Evolutionary conservation across 2,113 vertebrate genomes (phyloP).

Genomic region (Hystrix cristata): DNA sequence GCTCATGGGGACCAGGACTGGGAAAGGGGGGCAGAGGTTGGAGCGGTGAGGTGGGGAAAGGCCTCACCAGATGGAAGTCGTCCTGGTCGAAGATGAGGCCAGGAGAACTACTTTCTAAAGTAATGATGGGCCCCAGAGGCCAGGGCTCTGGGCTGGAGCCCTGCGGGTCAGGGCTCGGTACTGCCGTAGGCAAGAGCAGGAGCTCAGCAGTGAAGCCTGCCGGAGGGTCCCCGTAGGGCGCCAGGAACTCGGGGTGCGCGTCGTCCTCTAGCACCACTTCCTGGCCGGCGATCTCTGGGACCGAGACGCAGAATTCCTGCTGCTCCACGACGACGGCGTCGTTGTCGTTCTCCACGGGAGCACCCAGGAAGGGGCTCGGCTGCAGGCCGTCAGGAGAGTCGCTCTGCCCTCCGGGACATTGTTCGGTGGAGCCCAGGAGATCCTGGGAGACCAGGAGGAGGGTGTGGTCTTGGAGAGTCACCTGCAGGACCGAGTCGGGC

Average conservation of each 20-base stretch:
- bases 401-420: accelerated
- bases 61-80: background rate
- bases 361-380: background rate
- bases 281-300: background rate
- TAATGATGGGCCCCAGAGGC: background rate
- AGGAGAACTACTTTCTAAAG: background rate
- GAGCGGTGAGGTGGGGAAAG: background rate
- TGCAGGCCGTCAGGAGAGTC: background rate
- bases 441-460: conserved; percentile 36
- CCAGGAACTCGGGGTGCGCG: background rate
- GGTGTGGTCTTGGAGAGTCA: background rate
- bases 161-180: background rate
- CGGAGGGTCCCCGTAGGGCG: background rate
- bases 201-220: background rate
- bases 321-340: background rate
- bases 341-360: background rate
- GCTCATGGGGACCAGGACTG: background rate
- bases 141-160: background rate
- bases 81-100: background rate
- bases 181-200: background rate
- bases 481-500: background rate
- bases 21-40: conserved; percentile 40
- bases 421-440: background rate
- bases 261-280: background rate
- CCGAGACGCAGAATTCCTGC: background rate